Evolutionary conservation across 2,888 invertebrate genomes (phyloP).

Genomic region (Mallateleia sp.): DNA sequence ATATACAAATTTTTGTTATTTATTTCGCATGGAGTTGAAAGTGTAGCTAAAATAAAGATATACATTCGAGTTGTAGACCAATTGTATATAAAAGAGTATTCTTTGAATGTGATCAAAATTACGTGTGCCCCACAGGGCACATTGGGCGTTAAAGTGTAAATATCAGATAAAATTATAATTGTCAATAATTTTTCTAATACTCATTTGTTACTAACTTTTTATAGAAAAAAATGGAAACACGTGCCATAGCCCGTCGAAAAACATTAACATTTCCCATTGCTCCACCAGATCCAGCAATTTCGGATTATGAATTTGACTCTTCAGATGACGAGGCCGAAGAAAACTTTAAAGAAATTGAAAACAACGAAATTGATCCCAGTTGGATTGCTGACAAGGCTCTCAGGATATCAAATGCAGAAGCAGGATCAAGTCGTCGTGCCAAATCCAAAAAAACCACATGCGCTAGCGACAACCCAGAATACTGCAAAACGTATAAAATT

Average conservation of each 20-base stretch:
- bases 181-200: background rate
- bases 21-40: background rate
- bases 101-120: background rate
- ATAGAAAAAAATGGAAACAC: background rate
- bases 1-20: background rate
- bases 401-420: background rate
- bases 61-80: background rate
- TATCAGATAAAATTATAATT: background rate
- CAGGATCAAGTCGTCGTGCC: too few species aligned
- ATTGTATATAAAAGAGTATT: background rate
- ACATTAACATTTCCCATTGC: background rate
- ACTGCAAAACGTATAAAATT: too few species aligned
- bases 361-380: background rate
- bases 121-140: background rate
- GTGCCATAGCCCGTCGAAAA: background rate
- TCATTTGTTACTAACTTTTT: background rate
- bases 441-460: too few species aligned
- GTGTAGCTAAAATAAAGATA: background rate
- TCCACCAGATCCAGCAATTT: background rate
- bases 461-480: too few species aligned
- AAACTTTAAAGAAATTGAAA: background rate
- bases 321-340: background rate
- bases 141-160: background rate
- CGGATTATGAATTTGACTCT: background rate
- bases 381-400: background rate